These are phyloP conservation scores for Lasiurus cinereus DNA, from an alignment of 2,113 vertebrate genomes.

Conservation along the genomic window DNA sequence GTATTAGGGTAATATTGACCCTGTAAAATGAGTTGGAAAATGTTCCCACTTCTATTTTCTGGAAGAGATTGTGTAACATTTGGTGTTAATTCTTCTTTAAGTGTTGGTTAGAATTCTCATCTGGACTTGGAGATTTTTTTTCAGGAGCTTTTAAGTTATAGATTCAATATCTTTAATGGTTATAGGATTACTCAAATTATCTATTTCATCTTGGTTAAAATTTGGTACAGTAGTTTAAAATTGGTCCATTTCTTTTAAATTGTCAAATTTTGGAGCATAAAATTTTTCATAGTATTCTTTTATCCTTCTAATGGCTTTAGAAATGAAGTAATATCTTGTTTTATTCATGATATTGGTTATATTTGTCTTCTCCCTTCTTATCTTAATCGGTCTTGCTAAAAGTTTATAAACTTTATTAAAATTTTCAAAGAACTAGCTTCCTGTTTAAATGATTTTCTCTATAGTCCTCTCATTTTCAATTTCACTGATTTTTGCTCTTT, in stretches of 20 bases:
- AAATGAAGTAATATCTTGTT: background rate
- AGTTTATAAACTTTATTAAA: conserved; percentile 1
- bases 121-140: background rate
- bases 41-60: background rate
- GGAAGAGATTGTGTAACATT: background rate
- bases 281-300: background rate
- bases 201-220: background rate
- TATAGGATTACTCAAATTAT: background rate
- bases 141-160: background rate
- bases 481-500: background rate
- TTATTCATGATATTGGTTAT: background rate
- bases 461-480: background rate
- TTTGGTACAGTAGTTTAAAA: background rate
- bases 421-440: background rate
- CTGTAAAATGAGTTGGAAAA: conserved; percentile 15
- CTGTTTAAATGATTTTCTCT: background rate
- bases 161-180: background rate
- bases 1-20: background rate
- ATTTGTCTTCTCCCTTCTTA: background rate
- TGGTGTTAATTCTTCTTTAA: background rate
- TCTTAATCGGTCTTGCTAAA: conserved; percentile 11
- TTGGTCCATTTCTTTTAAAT: background rate
- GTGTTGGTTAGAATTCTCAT: conserved; percentile 15
- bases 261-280: background rate
- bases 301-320: background rate